Evolutionary conservation across 2,113 vertebrate species (phyloP), one percentile per base, ranked within the genome.

Genomic region (Hepsetus odoe): DNA sequence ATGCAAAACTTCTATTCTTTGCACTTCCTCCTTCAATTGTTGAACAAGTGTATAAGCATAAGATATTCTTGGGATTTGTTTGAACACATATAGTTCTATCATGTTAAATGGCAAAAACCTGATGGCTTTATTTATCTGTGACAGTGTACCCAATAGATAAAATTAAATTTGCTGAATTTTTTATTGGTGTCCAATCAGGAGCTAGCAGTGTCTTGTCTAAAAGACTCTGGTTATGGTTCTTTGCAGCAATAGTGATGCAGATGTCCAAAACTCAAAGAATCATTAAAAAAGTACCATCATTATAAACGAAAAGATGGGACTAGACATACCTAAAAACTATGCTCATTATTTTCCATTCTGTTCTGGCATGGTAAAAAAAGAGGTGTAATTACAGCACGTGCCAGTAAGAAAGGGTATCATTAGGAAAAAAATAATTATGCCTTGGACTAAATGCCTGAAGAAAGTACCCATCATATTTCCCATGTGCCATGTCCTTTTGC

Each of bases 401-500:
- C 26, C 26, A 58, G 26, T 42, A 56, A n/a, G 65, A 84, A 62
- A 78, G 33, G 64, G 53, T 72, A 58, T 72, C 77, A 73, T 83
- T 80, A 80, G 56, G 42, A 56, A 80, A 56, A 80, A 61, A 58
- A 13, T 11, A 4, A 58, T 66, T 72, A 66, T 70, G 72, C 61
- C 69, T 76, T 20, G 26, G 59, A 80, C 20, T 42, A 55, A 76
- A 58, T 64, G 62, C 70, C 24, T n/a, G 42, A 32, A 22, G 70
- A 71, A 75, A 74, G 62, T 69, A 74, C 26, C 51, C 74, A 78
- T 84, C 74, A 74, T 65, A 69, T 58, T 58, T 35, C 26, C 59
- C 75, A 51, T 42, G 59, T 71, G 76, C 38, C 24, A 55, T 77
- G 77, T 72, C 51, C 55, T n/a, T 72, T 65, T 28, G n/a, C 66